Percentiles rank a stretch among this genome's conserved stretches.
phyloP scores from a whole-genome alignment of 1,140 invertebrate genomes.

The Oncopeltus fasciatus region DNA sequence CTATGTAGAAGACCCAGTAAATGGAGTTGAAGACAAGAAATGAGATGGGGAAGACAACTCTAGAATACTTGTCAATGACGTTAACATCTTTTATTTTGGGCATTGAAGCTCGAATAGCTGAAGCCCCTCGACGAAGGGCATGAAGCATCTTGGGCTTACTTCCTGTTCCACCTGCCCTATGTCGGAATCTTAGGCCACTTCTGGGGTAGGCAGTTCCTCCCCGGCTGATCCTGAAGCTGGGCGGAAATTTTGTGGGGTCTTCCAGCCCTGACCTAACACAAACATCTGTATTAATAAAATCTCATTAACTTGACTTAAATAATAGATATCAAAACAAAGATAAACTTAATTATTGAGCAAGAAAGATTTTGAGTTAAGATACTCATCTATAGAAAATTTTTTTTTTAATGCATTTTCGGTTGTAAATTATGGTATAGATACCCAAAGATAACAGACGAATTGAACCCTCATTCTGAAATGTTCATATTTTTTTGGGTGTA shows the following conservation, averaged over 20 bases:
- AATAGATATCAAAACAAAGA: no score
- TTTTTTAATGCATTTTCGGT: no score
- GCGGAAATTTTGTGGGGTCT: slow-evolving; percentile 55
- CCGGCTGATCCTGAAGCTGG: slow-evolving; percentile 60
- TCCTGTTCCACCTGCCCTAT: slow-evolving; percentile 26
- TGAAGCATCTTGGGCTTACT: slow-evolving; percentile 56
- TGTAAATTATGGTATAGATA: no score
- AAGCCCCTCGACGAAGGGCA: slow-evolving; percentile 59
- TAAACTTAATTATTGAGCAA: not conserved
- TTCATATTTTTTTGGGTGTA: no score
- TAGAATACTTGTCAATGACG: slow-evolving; percentile 90
- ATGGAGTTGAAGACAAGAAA: slow-evolving; percentile 86
- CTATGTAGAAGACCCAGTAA: slow-evolving; percentile 88
- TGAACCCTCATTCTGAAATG: no score
- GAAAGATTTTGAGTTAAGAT: not conserved
- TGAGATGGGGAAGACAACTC: slow-evolving; percentile 84
- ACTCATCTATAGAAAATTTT: no score
- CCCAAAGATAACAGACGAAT: no score
- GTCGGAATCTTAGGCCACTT: slow-evolving; percentile 20
- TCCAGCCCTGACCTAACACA: slow-evolving; percentile 27
- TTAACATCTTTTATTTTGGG: slow-evolving; percentile 93
- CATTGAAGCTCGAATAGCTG: slow-evolving; percentile 64
- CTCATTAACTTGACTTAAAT: not conserved
- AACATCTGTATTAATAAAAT: not conserved
- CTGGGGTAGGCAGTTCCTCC: slow-evolving; percentile 32